Base-by-base conservation (phyloP, 2,113 vertebrate species). In the Saccopteryx bilineata region DNA sequence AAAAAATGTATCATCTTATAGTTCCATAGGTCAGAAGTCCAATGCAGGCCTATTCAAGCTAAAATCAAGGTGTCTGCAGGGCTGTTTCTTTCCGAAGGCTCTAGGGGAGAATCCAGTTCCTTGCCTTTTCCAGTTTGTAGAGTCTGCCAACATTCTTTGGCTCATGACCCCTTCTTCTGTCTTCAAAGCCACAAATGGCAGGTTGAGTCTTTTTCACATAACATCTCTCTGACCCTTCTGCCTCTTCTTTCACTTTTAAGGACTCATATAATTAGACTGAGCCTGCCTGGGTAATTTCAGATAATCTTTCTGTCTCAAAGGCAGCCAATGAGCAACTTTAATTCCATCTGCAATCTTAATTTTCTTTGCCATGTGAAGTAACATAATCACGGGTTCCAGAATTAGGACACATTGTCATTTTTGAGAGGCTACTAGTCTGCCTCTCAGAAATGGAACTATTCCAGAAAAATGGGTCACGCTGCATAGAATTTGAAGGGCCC, bases 401-500 rank as follows among this genome's bases (percentile, higher is more conserved):
- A 33, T 76, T 72, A 75, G 13, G 39, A 72, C 17, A 72, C 17
- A 5, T 19, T 7, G 28, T 23, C 9, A 24, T 66, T 63, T 76
- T 83, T 14, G 3, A 12, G 28, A 63, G n/a, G 17, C 17, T 85
- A 3, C 88, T 93, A 50, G n/a, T 81, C 68, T 87, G 5, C 65
- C 21, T 58, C 18, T 12, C 68, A 48, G 39, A 39, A 39, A 39
- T 90, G 84, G 14, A 17, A 52, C 61, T 76, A 26, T 92, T 97
- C 94, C 69, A 95, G 76, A 94, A 97, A 95, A 96, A 90, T 0
- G 78, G 65, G 63, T 97, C 65, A 84, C 83, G 72, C 83, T 93
- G 97, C 96, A 96, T 90, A 78, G 96, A 98, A 95, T 92, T 71
- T 97, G 88, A 96, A 95, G 54, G 6, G 15, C 66, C 46, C 58